phyloP scores from a whole-genome alignment of 2,888 invertebrate species.

The Acronicta leporina region DNA sequence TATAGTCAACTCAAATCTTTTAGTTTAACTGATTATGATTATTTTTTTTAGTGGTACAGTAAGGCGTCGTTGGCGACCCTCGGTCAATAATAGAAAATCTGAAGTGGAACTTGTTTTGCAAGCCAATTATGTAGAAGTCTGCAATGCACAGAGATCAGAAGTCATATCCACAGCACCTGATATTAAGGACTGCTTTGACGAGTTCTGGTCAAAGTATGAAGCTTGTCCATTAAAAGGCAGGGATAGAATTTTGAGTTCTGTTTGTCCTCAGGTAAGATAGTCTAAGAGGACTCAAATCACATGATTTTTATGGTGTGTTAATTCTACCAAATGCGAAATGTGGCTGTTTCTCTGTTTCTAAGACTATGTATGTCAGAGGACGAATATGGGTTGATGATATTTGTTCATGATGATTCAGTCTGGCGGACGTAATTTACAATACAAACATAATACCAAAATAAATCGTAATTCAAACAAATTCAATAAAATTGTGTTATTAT shows the following conservation, averaged over 20 bases:
- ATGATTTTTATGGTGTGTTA: background rate
- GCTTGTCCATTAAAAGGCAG: conserved; percentile 92
- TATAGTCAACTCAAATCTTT: too few species aligned
- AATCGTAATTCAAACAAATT: too few species aligned
- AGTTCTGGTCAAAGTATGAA: conserved; percentile 92
- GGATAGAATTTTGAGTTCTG: conserved; percentile 93
- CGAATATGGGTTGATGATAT: too few species aligned
- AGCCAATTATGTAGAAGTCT: conserved; percentile 92
- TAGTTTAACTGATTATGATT: too few species aligned
- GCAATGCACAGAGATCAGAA: conserved; percentile 83
- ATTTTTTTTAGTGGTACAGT: conserved; percentile 91
- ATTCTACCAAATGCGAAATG: background rate
- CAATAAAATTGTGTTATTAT: too few species aligned
- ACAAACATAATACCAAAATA: too few species aligned
- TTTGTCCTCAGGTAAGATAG: conserved; percentile 93
- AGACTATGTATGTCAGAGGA: too few species aligned
- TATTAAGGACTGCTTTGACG: conserved; percentile 91
- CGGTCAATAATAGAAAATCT: conserved; percentile 88
- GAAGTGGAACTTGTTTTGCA: conserved; percentile 92
- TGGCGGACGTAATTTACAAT: too few species aligned
- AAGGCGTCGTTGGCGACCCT: conserved; percentile 92
- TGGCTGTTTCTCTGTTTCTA: too few species aligned
- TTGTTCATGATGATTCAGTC: too few species aligned
- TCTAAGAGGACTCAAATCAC: background rate
- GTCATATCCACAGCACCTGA: conserved; percentile 90